phyloP scores from a whole-genome alignment of 1,140 invertebrate species.

The Cheumatopsyche charites region DNA sequence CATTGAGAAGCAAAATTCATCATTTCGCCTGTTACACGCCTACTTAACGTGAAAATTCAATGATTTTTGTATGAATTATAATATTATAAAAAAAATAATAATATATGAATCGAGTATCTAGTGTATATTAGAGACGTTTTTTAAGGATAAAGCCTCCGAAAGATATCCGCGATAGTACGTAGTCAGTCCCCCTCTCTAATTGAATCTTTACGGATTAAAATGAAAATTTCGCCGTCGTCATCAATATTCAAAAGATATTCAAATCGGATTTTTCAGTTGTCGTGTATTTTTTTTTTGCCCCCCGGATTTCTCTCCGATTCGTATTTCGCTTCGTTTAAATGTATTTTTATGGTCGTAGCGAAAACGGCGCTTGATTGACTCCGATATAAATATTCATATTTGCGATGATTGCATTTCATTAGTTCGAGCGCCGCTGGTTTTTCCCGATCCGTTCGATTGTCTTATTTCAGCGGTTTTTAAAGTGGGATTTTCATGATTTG shows the following conservation, averaged over 20 bases:
- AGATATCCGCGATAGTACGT: too few species aligned
- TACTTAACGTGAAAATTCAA: too few species aligned
- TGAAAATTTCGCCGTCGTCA: conserved; percentile 34
- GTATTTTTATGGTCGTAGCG: not conserved
- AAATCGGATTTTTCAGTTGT: conserved; percentile 40
- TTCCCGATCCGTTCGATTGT: not conserved
- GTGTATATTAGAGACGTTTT: too few species aligned
- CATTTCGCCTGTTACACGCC: too few species aligned
- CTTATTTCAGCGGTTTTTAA: not conserved
- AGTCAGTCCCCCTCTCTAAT: not conserved
- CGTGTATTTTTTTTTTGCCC: too few species aligned
- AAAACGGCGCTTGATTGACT: conserved; percentile 24
- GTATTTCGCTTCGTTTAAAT: too few species aligned
- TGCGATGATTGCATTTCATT: conserved; percentile 45
- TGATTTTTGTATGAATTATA: too few species aligned
- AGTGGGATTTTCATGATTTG: not conserved
- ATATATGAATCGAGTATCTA: too few species aligned
- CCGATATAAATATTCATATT: conserved; percentile 43
- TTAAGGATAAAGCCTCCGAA: too few species aligned
- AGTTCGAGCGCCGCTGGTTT: not conserved
- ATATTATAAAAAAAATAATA: too few species aligned
- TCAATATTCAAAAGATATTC: conserved; percentile 46
- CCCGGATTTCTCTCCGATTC: too few species aligned
- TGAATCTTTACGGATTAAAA: conserved; percentile 33
- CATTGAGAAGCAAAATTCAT: too few species aligned